Percentiles rank a stretch among this genome's conserved stretches.
Conservation (phyloP, 2,888 invertebrate genomes). For the Euplexia lucipara region DNA sequence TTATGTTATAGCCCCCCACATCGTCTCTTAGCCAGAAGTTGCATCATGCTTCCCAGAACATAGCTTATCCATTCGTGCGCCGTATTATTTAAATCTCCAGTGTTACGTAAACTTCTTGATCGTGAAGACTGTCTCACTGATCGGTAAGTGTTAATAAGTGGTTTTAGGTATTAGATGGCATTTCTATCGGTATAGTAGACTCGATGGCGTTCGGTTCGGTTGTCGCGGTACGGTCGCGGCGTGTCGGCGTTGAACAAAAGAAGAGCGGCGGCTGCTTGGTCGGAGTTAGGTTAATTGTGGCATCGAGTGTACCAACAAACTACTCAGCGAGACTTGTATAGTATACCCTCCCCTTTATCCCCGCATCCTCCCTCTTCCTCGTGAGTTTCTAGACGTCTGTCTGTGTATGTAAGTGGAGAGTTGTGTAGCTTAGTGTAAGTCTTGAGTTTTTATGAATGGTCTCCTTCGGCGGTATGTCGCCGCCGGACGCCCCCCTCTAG, state of each 20-base stretch:
- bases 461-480: conserved; percentile 66
- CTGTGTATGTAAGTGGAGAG: conserved; percentile 73
- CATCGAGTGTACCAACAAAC: conserved; percentile 88
- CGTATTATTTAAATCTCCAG: conserved; percentile 28
- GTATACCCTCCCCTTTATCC: conserved; percentile 57
- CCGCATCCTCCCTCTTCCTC: conserved; percentile 48
- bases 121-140: conserved; percentile 75
- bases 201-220: conserved; percentile 68
- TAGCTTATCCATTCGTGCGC: conserved; percentile 5
- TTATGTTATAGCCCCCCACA: conserved; percentile 8
- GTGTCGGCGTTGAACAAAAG: conserved; percentile 81
- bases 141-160: conserved; percentile 68
- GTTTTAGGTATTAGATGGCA: conserved; percentile 70
- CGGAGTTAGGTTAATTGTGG: conserved; percentile 83
- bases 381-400: conserved; percentile 66
- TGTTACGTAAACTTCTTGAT: conserved; percentile 60
- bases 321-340: conserved; percentile 84
- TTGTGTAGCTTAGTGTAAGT: conserved; percentile 79
- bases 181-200: conserved; percentile 63
- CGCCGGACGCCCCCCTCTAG: conserved; percentile 79
- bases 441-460: conserved; percentile 71
- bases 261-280: conserved; percentile 68
- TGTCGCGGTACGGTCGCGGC: conserved; percentile 63
- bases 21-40: conserved; percentile 7
- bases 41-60: conserved; percentile 12